Base-by-base conservation (phyloP, 2,888 invertebrate genomes). In the Holacanthella duospinosa region DNA sequence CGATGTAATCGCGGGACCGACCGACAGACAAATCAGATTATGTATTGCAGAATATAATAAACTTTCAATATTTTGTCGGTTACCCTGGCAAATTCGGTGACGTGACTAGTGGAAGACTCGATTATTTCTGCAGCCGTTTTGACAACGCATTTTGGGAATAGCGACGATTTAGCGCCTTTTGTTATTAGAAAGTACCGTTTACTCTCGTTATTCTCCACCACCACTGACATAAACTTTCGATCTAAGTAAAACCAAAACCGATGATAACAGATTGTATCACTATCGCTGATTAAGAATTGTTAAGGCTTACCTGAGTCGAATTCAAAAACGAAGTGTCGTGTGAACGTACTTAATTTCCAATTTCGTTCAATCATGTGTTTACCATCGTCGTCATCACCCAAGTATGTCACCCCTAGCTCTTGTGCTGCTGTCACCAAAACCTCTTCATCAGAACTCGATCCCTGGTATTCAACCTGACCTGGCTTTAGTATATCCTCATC, bases 361-460 rank as follows among this genome's bases (percentile, higher is more conserved):
- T 76, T 75, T 26, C 80, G 75, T 29, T 76, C 77, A 1, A 84
- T 75, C 54, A 78, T 77, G 29, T 81, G 74, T 12, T 74, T 66
- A 53, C 79, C 78, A 48, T 78, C 78, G 25, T 73, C 36, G 16
- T 36, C 36, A 6, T 36, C 36, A 9, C 36, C 36, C 9, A 36
- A 9, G 36, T 9, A 36, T 16, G 36, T 9, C 6, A 36, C 36
- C 16, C 36, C 36, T 6, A 36, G 36, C 9, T 6, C 6, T 6
- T 36, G 36, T 6, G 89, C 88, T 1, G 90, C 91, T 76, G 92
- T 91, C 0, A 94, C 88, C 21, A 95, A 78, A 0, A 94, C 92
- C 73, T 93, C 93, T 76, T 94, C 94, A 77, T 95, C 94, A 0
- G 94, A 93, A 74, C 93, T 93, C 27, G 90, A 87, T 9, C 89